Conservation (phyloP, 1,140 invertebrate species). For the Neomicropteryx cornuta region DNA sequence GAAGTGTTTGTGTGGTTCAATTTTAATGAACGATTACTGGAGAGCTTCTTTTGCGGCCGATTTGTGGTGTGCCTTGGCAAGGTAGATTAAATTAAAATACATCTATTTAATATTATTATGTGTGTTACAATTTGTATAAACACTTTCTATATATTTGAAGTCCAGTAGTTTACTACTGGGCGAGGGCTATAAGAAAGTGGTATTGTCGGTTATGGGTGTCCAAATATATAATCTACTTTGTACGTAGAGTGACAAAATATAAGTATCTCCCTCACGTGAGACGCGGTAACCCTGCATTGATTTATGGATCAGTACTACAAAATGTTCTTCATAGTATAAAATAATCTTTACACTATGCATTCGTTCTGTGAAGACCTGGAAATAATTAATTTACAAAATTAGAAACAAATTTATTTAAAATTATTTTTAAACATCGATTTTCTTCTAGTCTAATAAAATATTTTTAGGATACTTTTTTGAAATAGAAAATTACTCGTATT, state of each 20-base stretch:
- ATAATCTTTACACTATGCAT: too few relatives aligned
- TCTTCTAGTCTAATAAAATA: too few relatives aligned
- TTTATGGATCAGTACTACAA: too few relatives aligned
- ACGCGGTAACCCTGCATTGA: too few relatives aligned
- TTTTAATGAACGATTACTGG: conserved; percentile 19
- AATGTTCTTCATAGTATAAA: too few relatives aligned
- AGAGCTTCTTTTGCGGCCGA: conserved; percentile 22
- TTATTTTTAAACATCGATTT: too few relatives aligned
- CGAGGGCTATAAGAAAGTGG: conserved; percentile 17
- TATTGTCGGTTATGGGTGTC: conserved; percentile 19
- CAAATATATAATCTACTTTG: conserved; percentile 20
- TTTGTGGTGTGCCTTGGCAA: conserved; percentile 22
- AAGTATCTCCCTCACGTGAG: too few relatives aligned
- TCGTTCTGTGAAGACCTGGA: too few relatives aligned
- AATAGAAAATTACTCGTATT: too few relatives aligned
- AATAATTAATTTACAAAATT: too few relatives aligned
- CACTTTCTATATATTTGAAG: conserved; percentile 13
- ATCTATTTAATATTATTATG: conserved; percentile 11
- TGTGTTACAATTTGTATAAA: conserved; percentile 7
- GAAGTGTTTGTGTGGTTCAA: conserved; percentile 14
- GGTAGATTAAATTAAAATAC: conserved; percentile 18
- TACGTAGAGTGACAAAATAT: conserved; percentile 19
- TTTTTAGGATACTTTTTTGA: too few relatives aligned
- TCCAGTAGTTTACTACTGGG: conserved; percentile 20
- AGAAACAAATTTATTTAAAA: too few relatives aligned